Evolutionary conservation across 2,797 vertebrate species (phyloP).

Genomic region (Parambassis ranga): DNA sequence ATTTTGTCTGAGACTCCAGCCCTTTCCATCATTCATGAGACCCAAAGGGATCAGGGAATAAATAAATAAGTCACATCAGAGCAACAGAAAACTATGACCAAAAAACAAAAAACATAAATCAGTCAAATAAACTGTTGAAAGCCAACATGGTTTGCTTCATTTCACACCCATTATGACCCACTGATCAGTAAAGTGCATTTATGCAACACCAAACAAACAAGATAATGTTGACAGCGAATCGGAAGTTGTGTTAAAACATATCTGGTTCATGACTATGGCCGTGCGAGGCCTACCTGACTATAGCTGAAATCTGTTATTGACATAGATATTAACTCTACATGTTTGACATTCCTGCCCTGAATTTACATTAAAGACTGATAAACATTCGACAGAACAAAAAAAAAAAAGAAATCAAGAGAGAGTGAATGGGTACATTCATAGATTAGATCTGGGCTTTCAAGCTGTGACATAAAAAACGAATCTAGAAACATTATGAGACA

Average conservation of each 20-base stretch:
- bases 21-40: constrained; percentile 71
- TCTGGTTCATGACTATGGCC: constrained; percentile 81
- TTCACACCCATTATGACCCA: constrained; percentile 76
- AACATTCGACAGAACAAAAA: constrained; percentile 75
- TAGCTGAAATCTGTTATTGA: constrained; percentile 79
- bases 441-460: constrained; percentile 84
- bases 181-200: constrained; percentile 86
- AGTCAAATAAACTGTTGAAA: constrained; percentile 48
- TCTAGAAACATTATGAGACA: constrained; percentile 49
- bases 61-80: constrained; percentile 54
- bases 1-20: constrained; percentile 67
- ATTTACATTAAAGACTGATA: constrained; percentile 77
- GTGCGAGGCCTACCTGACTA: constrained; percentile 81
- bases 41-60: constrained; percentile 59
- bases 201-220: constrained; percentile 84
- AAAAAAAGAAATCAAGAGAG: constrained; percentile 24
- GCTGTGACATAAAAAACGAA: constrained; percentile 63
- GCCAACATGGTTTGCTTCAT: constrained; percentile 69
- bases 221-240: constrained; percentile 79
- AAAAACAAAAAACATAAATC: constrained; percentile 9
- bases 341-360: constrained; percentile 83
- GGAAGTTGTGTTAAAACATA: constrained; percentile 76
- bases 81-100: constrained; percentile 59
- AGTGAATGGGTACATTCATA: constrained; percentile 85
- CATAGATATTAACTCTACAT: constrained; percentile 82